Evolutionary conservation across 2,888 invertebrate species (phyloP), one percentile per base, ranked within the genome.

Genomic region (Tetropium fuscum): DNA sequence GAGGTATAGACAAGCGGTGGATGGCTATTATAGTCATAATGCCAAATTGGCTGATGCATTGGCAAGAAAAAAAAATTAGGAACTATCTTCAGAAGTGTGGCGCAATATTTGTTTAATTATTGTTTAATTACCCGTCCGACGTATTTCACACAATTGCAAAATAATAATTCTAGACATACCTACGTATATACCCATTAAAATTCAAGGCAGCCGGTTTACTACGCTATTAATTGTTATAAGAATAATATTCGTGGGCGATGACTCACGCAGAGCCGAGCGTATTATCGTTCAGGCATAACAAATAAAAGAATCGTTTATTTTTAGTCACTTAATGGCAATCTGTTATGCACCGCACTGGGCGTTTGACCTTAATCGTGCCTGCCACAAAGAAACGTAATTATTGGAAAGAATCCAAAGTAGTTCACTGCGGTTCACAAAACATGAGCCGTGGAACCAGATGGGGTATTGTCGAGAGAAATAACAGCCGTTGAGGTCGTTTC

Each of bases 201-300:
- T 48, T 48, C 34, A 48, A 48, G 47, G 47, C 22, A 20, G 34
- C 11, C 7, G 13, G 18, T 48, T 20, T 34, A 48, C 19, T 34
- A 48, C 19, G 32, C 10, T 47, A 19, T 20, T 34, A 27, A 34
- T 48, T 48, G 20, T 32, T n/a, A n/a, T n/a, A n/a, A n/a, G n/a
- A 36, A 48, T 48, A 34, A 34, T 48, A 48, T 34, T 48, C 34
- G 45, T 45, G 45, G 45, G 27, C 30, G 45, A 48, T 48, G 47
- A 48, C 34, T 48, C 47, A 48, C 6, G 30, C 47, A 3, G 11
- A 15, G 22, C 44, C 25, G n/a, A 44, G 2, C 44, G n/a, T n/a
- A 44, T 3, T 34, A 15, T 34, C 47, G 34, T 20, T 48, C 34
- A 30, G 15, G 19, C 34, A 15, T 19, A 19, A 47, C 47, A 34